Conservation (phyloP, 2,113 vertebrate species). For the Corythornis madagascariensis region DNA sequence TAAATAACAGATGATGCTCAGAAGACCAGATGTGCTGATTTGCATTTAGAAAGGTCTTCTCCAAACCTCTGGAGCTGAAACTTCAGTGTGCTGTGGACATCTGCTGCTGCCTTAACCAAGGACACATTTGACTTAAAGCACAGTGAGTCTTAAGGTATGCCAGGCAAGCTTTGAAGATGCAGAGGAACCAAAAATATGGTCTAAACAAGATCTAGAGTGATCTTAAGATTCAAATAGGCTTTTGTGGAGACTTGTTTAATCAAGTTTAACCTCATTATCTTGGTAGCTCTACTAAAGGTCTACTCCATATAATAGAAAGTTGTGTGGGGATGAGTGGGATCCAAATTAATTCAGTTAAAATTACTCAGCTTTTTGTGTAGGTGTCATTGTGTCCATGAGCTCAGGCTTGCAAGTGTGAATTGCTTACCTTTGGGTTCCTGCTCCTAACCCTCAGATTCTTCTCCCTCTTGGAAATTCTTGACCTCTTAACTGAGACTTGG, state of each 20-base stretch:
- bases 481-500: neutral
- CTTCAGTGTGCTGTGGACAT: neutral
- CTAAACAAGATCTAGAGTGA: neutral
- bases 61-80: neutral
- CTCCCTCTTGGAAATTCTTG: neutral
- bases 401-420: neutral
- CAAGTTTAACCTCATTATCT: neutral
- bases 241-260: conserved; percentile 7
- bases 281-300: neutral
- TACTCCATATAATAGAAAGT: neutral
- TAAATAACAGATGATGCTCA: neutral
- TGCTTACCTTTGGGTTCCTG: neutral
- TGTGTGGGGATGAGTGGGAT: neutral
- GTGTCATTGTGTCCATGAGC: neutral
- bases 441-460: neutral
- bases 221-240: neutral
- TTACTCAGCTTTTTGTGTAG: neutral
- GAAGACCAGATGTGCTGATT: neutral
- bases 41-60: neutral
- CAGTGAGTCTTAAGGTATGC: neutral
- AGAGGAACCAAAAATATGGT: neutral
- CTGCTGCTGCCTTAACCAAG: neutral
- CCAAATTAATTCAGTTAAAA: neutral
- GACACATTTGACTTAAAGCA: neutral
- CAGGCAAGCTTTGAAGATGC: conserved; percentile 15